Conservation (phyloP, 2,113 vertebrate genomes). For the Thryonomys swinderianus region DNA sequence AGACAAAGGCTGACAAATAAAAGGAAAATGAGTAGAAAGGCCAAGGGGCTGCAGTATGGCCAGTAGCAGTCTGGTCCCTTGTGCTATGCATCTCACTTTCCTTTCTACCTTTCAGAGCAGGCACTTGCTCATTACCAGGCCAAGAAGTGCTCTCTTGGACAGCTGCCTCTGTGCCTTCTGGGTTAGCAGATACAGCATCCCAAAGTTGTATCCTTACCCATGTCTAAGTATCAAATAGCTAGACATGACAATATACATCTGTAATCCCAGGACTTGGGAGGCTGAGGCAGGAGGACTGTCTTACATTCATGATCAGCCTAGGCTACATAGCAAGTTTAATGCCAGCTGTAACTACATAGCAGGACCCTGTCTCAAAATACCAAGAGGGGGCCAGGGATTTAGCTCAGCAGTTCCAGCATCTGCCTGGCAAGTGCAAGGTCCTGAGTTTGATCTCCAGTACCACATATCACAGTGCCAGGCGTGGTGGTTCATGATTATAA, state of each 20-base stretch:
- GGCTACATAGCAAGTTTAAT: too few species aligned
- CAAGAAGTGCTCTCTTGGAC: neutral
- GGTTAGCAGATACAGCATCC: conserved; percentile 16
- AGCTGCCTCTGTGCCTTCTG: neutral
- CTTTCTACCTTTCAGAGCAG: neutral
- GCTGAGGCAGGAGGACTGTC: too few species aligned
- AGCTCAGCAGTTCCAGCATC: too few species aligned
- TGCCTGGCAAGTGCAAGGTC: too few species aligned
- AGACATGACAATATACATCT: too few species aligned
- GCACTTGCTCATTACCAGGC: neutral
- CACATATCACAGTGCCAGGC: too few species aligned
- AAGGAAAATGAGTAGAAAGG: neutral
- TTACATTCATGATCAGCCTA: neutral
- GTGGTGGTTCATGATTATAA: too few species aligned
- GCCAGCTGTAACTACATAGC: too few species aligned
- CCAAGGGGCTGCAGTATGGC: neutral
- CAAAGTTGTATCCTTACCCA: neutral
- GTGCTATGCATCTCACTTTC: neutral
- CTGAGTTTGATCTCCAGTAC: too few species aligned
- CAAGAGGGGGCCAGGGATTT: too few species aligned
- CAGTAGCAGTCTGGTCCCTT: neutral
- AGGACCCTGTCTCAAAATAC: too few species aligned
- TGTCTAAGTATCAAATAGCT: neutral
- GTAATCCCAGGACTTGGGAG: too few species aligned
- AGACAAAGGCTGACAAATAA: conserved; percentile 1